Base-by-base conservation (phyloP, 2,797 vertebrate genomes). In the Hemitrygon akajei region DNA sequence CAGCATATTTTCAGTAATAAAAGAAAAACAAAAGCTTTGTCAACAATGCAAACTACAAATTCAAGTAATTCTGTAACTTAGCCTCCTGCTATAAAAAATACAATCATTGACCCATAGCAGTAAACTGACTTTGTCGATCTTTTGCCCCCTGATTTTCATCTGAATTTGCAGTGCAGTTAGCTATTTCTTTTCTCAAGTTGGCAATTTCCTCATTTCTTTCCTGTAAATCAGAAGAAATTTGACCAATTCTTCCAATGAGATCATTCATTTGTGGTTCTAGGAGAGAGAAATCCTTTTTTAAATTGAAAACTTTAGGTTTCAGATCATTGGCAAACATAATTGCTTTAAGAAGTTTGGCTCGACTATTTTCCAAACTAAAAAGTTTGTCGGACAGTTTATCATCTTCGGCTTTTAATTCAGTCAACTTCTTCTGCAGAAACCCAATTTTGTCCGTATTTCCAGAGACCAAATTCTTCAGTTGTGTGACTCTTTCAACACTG, bases 241-340 rank as follows among this genome's bases (percentile, higher is more conserved):
- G 96, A 79, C 99, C 99, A 76, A 99, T 98, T 94, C 98, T 96
- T 76, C 98, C 95, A 0, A 97, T 98, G 94, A 99, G 95, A 75
- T 99, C 99, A 16, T 96, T 96, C 95, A 99, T 94, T 95, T 97
- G 96, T 0, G 97, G 97, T 94, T 98, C 97, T 30, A 99, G 95
- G 10, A 95, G 95, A 16, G 96, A 96, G 7, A 98, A 98, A 95
- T 99, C 98, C 91, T 97, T 97, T 94, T 96, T 97, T 69, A 99
- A 96, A 69, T 96, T 95, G n/a, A 97, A 96, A 0, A 99, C 96
- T 94, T 98, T 99, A 20, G 98, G 98, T 95, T 98, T 98, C 34
- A 99, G 97, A 95, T 99, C 98, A 11, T 96, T 96, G 94, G 98
- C 98, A 94, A 99, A 99, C 11, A 96, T 97, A 94, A 98, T 96